Base-by-base conservation (phyloP, 2,888 invertebrate genomes). In the Eudemis profundana region DNA sequence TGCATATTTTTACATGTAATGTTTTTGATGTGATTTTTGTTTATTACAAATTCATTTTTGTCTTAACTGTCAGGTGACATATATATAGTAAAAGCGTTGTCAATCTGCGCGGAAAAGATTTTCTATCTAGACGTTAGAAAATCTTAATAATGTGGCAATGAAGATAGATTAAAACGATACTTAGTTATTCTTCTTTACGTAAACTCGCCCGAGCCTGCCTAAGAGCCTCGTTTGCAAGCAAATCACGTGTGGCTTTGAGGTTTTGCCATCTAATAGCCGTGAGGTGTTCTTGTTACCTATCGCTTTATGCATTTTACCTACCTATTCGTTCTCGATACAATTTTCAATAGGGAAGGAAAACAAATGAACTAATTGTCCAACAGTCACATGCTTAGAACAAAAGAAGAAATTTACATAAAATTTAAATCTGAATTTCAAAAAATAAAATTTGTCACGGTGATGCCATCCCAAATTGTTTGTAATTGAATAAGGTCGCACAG, bases 201-300 rank as follows among this genome's bases (percentile, higher is more conserved):
- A 47, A 38, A 46, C 5, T 36, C 17, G 17, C 33, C 23, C 36
- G 8, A 44, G 51, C 61, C 33, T 33, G 17, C 50, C 50, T 44
- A 33, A 42, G 33, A 51, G 23, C 36, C 50, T 56, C 50, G 27
- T 64, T 64, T 59, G 50, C 36, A 51, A 44, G 51, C 51, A 50
- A 59, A 64, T 59, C 42, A 50, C 42, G 40, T n/a, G 57, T 50
- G 62, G 56, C 63, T 50, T 36, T 57, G 63, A 50, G 44, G 50
- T 57, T 56, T 56, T 7, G 23, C 61, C 46, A 40, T 56, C 50
- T 36, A 57, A 42, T 27, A 51, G 57, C 51, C 64, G 40, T 59
- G 51, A 59, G 44, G 42, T 44, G 56, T 47, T 42, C 44, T 64
- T 42, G 51, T 44, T 42, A 21, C n/a, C n/a, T n/a, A n/a, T n/a